phyloP scores from a whole-genome alignment of 2,797 vertebrate species.

The Botia almorhae region DNA sequence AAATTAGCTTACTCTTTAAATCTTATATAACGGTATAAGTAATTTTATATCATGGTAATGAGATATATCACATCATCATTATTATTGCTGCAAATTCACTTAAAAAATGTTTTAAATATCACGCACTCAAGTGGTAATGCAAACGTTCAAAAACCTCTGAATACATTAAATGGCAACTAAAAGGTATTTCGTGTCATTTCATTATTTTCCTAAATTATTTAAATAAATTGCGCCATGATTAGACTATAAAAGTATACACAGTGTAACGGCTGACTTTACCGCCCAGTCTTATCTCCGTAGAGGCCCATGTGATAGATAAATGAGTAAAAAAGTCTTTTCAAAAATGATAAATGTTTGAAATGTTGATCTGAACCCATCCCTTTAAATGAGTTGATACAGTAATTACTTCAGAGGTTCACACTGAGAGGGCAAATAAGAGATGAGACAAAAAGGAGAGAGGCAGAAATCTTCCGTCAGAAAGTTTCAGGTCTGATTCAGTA shows the following conservation, averaged over 20 bases:
- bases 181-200: too few relatives aligned
- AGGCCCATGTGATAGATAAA: constrained; percentile 16
- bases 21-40: too few relatives aligned
- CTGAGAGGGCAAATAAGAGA: constrained; percentile 56
- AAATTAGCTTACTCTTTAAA: too few relatives aligned
- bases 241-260: not conserved
- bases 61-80: too few relatives aligned
- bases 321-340: constrained; percentile 8
- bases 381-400: constrained; percentile 48
- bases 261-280: not conserved
- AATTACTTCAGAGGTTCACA: constrained; percentile 52
- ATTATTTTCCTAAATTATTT: too few relatives aligned
- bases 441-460: constrained; percentile 38
- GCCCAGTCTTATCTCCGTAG: constrained; percentile 3
- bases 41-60: too few relatives aligned
- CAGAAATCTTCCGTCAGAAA: constrained; percentile 46
- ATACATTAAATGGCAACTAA: too few relatives aligned
- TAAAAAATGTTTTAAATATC: not conserved
- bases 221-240: too few relatives aligned
- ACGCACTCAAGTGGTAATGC: not conserved
- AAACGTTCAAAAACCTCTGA: not conserved
- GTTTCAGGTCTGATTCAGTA: constrained; percentile 59
- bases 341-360: constrained; percentile 39
- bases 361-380: constrained; percentile 41
- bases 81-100: too few relatives aligned